These are phyloP conservation scores for Acrocephalus arundinaceus DNA, from an alignment of 2,113 vertebrate genomes.

Conservation along the genomic window DNA sequence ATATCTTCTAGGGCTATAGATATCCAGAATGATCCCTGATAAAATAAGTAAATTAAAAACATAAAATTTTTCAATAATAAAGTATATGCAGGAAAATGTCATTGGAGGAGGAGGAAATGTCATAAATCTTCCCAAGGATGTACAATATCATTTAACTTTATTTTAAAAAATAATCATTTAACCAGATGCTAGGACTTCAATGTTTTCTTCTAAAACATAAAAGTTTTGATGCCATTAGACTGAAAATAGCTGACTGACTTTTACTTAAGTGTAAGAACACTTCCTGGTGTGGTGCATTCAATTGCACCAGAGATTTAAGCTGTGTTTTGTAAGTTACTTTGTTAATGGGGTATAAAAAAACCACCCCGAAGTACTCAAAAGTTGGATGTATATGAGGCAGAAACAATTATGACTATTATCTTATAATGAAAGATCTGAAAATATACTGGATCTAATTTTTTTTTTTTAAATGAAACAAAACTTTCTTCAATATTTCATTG, in stretches of 20 bases:
- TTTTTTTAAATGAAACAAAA: neutral
- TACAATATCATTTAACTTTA: neutral
- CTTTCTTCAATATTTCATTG: neutral
- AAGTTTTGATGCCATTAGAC: neutral
- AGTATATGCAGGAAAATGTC: neutral
- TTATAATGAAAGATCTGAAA: neutral
- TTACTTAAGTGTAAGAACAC: neutral
- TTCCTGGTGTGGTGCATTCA: neutral
- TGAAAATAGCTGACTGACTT: neutral
- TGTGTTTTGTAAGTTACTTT: neutral
- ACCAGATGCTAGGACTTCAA: neutral
- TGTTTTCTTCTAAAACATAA: neutral
- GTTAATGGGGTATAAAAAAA: accelerated
- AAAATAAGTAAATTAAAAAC: neutral
- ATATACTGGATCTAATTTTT: neutral
- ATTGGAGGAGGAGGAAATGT: neutral
- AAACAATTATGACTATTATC: neutral
- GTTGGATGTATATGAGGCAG: neutral
- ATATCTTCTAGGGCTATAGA: neutral
- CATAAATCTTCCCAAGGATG: neutral
- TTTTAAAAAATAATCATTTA: neutral
- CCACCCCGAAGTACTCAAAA: neutral
- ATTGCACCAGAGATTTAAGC: neutral
- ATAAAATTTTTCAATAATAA: neutral
- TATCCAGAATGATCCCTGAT: neutral